Evolutionary conservation across 2,888 invertebrate genomes (phyloP), one percentile per base, ranked within the genome.

Genomic region (Xylota segnis): DNA sequence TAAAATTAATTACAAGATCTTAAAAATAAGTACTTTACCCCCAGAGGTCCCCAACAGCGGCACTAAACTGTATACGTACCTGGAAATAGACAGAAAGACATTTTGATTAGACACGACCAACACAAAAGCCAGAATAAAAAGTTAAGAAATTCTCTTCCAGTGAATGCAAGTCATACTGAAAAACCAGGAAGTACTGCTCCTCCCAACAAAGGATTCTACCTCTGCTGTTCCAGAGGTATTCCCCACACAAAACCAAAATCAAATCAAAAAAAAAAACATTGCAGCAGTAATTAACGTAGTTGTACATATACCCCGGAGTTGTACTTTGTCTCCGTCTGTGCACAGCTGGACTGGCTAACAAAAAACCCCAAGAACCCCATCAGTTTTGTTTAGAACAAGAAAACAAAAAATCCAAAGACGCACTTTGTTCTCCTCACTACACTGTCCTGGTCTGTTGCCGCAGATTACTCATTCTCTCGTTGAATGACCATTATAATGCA

Each of bases 401-500:
- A 29, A 27, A 23, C 23, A 23, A 23, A 23, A 29, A 27, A 18
- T n/a, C n/a, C n/a, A 27, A 34, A 50, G 77, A 79, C 83, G 83
- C 83, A 84, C 83, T 84, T 70, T 79, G 74, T 58, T 70, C 27
- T 40, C 37, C 54, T 77, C 50, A 27, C 27, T 68, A 83, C 71
- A 34, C 71, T 65, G 72, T 83, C 68, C 70, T 50, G 23, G 18
- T 45, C 61, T 32, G 43, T 34, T 65, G 71, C 34, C 32, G 43
- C 58, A 37, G 37, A 77, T 78, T 78, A 78, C 78, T 83, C 83
- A 78, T 68, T 78, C 78, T 63, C 50, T 78, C 78, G 58, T 75
- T 65, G 65, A 75, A 84, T 75, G 70, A 79, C 75, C 79, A 84
- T 84, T 74, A 76, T 71, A 84, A 77, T 72, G 66, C 83, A 79